Percentiles rank a stretch among this genome's conserved stretches.
phyloP scores from a whole-genome alignment of 2,113 vertebrate species.

The Drymodes brunneopygia region DNA sequence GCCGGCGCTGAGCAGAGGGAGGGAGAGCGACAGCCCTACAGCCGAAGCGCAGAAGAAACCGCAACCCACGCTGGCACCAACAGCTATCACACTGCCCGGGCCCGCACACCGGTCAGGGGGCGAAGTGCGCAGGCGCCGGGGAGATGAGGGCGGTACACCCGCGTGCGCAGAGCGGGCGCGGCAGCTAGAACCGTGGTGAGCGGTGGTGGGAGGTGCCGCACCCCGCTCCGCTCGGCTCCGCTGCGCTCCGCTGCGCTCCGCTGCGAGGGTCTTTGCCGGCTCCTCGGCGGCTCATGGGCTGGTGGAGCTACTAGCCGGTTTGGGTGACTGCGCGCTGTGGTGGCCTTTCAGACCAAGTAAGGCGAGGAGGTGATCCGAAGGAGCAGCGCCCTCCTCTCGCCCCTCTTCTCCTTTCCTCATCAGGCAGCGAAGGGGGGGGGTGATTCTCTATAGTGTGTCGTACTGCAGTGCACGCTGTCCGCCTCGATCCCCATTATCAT shows the following conservation, averaged over 20 bases:
- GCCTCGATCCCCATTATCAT: not conserved
- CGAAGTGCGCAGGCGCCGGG: not conserved
- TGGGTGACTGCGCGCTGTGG: rapidly evolving
- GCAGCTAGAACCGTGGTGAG: rapidly evolving
- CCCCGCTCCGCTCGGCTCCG: rapidly evolving
- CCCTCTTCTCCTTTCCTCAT: no score
- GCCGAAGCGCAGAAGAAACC: not conserved
- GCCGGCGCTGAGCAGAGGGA: rapidly evolving
- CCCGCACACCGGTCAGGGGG: rapidly evolving
- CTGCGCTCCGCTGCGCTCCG: rapidly evolving
- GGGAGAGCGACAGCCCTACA: rapidly evolving
- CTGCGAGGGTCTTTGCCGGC: rapidly evolving
- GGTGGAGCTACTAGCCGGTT: rapidly evolving
- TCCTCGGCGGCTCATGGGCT: rapidly evolving
- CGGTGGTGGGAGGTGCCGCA: rapidly evolving
- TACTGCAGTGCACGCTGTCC: not conserved
- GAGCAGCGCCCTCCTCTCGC: rapidly evolving
- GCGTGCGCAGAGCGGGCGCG: not conserved
- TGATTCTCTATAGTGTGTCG: not conserved
- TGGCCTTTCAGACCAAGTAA: rapidly evolving
- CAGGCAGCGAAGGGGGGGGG: not conserved
- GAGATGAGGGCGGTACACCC: rapidly evolving
- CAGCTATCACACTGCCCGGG: rapidly evolving
- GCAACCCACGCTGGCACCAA: not conserved
- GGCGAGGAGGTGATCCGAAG: rapidly evolving